Evolutionary conservation across 2,888 invertebrate species (phyloP).

Genomic region (Drosophila cracens): DNA sequence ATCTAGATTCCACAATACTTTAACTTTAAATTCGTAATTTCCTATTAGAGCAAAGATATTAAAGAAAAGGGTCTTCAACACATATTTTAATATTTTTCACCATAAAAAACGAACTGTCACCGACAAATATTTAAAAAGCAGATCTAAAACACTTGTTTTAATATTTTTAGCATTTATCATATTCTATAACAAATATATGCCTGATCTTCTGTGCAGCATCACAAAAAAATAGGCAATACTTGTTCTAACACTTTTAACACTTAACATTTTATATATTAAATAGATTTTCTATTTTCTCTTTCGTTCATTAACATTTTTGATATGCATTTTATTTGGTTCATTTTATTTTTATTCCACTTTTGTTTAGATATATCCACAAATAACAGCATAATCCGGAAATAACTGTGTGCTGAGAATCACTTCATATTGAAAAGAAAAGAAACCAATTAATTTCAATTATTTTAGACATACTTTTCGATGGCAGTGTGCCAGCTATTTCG

Average conservation of each 20-base stretch:
- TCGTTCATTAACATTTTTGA: slow-evolving; percentile 2
- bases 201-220: neutral
- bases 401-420: neutral
- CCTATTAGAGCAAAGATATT: neutral
- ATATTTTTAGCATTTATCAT: neutral
- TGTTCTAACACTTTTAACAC: neutral
- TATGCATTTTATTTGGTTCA: neutral
- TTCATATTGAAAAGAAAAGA: slow-evolving; percentile 28
- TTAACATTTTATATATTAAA: neutral
- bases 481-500: slow-evolving; percentile 34
- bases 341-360: slow-evolving; percentile 16
- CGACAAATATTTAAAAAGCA: neutral
- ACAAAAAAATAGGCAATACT: neutral
- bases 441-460: slow-evolving; percentile 33
- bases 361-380: slow-evolving; percentile 21
- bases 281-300: neutral
- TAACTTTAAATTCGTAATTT: neutral
- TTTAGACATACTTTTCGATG: slow-evolving; percentile 27
- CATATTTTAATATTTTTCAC: neutral
- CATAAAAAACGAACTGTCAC: neutral
- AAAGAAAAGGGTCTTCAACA: neutral
- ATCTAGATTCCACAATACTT: neutral
- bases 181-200: neutral
- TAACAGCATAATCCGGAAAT: slow-evolving; percentile 27
- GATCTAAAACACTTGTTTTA: neutral